Conservation (phyloP, 2,113 vertebrate genomes). For the Hippocampus guttulatus region DNA sequence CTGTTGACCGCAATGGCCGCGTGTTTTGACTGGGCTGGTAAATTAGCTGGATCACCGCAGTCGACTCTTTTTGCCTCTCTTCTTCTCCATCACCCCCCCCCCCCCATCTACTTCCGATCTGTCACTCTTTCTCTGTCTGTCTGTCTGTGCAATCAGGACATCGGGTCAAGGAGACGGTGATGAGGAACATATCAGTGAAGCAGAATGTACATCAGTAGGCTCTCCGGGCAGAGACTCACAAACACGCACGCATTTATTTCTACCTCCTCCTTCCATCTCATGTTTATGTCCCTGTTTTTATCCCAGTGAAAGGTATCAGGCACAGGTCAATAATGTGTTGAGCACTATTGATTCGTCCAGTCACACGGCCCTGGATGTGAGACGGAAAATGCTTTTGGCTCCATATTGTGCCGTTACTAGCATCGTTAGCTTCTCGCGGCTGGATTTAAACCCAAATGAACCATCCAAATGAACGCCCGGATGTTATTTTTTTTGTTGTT, state of each 20-base stretch:
- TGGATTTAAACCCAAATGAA: conserved; percentile 41
- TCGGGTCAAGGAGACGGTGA: conserved; percentile 68
- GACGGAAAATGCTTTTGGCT: conserved; percentile 44
- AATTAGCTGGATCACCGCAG: conserved; percentile 56
- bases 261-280: conserved; percentile 45
- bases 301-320: conserved; percentile 66
- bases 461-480: conserved; percentile 17
- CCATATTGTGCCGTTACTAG: conserved; percentile 11
- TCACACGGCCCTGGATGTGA: conserved; percentile 35
- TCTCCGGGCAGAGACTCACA: conserved; percentile 51
- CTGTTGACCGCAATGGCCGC: conserved; percentile 48
- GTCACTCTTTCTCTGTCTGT: conserved; percentile 4
- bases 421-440: conserved; percentile 47
- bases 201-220: conserved; percentile 67
- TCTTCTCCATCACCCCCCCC: conserved; percentile 11
- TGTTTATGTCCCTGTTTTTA: conserved; percentile 69
- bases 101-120: background rate
- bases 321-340: conserved; percentile 72
- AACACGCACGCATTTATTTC: conserved; percentile 31
- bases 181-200: conserved; percentile 66
- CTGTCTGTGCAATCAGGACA: conserved; percentile 45
- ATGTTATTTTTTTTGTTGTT: background rate
- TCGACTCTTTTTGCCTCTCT: conserved; percentile 49
- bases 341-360: conserved; percentile 67
- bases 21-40: conserved; percentile 55